A percentile compares a stretch with the other conserved stretches of the same genome.
Evolutionary conservation across 2,113 vertebrate species (phyloP).

Genomic region (Otus sunia): DNA sequence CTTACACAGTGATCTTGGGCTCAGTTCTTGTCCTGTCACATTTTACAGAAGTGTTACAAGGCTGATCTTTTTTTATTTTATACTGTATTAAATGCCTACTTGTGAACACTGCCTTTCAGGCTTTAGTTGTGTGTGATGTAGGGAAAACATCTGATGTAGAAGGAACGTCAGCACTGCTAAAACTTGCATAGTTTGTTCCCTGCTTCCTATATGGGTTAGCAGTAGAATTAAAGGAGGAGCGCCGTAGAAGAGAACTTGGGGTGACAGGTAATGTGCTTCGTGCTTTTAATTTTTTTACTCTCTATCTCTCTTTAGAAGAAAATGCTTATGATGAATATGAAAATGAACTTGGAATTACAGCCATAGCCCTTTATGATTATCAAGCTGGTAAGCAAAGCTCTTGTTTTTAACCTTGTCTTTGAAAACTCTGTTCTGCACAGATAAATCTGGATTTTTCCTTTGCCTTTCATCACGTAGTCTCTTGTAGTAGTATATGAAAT

Average conservation of each 20-base stretch:
- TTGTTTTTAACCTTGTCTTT: not conserved
- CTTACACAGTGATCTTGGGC: not conserved
- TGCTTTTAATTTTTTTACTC: not conserved
- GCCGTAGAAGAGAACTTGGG: not conserved
- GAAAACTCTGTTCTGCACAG: not conserved
- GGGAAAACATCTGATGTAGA: not conserved
- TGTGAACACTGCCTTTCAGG: not conserved
- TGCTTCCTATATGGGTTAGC: not conserved
- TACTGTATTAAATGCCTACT: not conserved
- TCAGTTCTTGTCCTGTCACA: not conserved
- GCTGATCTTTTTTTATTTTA: not conserved
- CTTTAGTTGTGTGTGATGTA: not conserved
- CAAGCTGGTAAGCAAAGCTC: slow-evolving; percentile 87
- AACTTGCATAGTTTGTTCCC: not conserved
- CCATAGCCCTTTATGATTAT: slow-evolving; percentile 95
- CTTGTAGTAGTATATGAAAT: not conserved
- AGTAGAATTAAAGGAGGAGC: not conserved
- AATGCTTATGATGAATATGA: slow-evolving; percentile 81
- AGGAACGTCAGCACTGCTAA: not conserved
- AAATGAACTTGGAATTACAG: slow-evolving; percentile 90
- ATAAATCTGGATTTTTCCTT: not conserved
- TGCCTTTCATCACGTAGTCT: not conserved
- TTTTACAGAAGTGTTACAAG: not conserved
- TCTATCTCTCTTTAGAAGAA: slow-evolving; percentile 66
- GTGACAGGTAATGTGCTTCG: not conserved